Base-by-base conservation (phyloP, 2,888 invertebrate genomes). In the Craniophora ligustri region DNA sequence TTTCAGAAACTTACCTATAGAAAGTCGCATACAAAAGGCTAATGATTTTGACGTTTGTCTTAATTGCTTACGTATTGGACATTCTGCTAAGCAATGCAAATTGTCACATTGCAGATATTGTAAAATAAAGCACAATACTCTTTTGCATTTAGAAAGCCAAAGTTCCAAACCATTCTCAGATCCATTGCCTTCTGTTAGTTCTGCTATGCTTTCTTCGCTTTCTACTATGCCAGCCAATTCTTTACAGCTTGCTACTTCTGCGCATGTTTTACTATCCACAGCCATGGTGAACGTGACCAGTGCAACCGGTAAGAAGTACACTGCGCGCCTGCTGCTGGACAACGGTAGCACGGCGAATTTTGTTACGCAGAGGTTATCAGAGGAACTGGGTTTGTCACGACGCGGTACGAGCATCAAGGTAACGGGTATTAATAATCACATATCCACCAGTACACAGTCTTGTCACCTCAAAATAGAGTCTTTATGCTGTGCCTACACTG, bases 331-430 rank as follows among this genome's bases (percentile, higher is more conserved):
- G 2, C n/a, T 44, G 32, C 44, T 51, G 15, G 45, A 51, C 34
- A 50, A 44, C 38, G 39, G 44, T 10, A 51, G 51, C 15, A 40
- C 44, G 13, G 39, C 51, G 7, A 45, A 40, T 35, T 51, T 53
- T 30, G 16, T 46, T 2, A 53, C 45, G 21, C 8, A 40, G 35
- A 34, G 16, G 11, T 46, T 55, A 14, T 28, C 46, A 1, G 53
- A 39, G 11, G 53, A 51, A 31, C 46, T 57, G 51, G 50, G 54
- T 54, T 48, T 57, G 50, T 47, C 47, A 41, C 45, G 39, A 26
- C 56, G 39, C 23, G 35, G 32, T 42, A 47, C 53, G 18, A 46
- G 39, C 36, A 26, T 56, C 44, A 64, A 26, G 36, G 51, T 58
- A 14, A 45, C 53, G n/a, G n/a, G 46, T 34, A 54, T 41, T 11